Base-by-base conservation (phyloP, 2,888 invertebrate genomes). In the Andrena fulva region DNA sequence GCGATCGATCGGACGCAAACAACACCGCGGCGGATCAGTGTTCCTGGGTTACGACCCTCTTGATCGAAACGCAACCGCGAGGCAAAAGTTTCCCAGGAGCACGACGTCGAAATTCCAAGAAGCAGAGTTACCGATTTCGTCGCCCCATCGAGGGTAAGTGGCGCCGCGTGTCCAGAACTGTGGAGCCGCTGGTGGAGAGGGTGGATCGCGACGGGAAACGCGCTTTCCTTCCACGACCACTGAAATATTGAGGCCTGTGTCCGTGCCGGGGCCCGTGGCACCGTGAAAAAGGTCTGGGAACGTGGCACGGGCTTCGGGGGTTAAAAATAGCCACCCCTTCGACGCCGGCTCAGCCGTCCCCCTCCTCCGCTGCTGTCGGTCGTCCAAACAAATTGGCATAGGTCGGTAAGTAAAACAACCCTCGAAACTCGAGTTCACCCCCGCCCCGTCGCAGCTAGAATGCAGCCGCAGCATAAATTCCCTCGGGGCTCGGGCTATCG, bases 341-440 rank as follows among this genome's bases (percentile, higher is more conserved):
- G 70, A 77, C 48, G 62, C 48, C 64, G 54, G 77, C 77, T 84
- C 73, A 80, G 56, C 74, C 71, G 77, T 66, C 54, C 24, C 56
- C 54, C 20, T 54, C 20, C 54, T 7, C 54, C 54, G 20, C 5
- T 12, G 24, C 66, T 54, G 50, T 66, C 63, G 77, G 60, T 71
- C 77, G 81, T 80, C 74, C 80, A 86, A 87, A 90, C 89, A 89
- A 90, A 90, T 90, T 89, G 89, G 79, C 82, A 84, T 72, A 75
- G 88, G 85, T 88, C 85, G 83, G 86, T 88, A 86, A 86, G 85
- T 86, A 86, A 89, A 90, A 90, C 88, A 87, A 90, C 84, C 85
- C 80, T 74, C 75, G 85, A 87, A 89, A 89, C 84, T 90, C 80
- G 76, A 72, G 68, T 63, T 48, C 42, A 48, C 42, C 60, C 73